Conservation (phyloP, 2,888 invertebrate species). For the Odontocerum albicorne region DNA sequence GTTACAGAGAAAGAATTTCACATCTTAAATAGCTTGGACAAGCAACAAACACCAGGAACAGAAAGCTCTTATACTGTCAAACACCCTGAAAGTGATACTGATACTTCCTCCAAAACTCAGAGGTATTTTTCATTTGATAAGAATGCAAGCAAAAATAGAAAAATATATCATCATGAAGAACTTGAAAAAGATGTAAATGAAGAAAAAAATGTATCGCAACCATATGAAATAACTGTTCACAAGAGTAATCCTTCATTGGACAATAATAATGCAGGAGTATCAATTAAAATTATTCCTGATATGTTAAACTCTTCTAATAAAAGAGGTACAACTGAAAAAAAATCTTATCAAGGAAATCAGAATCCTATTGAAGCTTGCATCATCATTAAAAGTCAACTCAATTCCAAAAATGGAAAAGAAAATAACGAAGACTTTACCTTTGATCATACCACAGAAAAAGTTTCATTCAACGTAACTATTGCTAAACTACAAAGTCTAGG, state of each 20-base stretch:
- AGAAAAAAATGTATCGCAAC: constrained; percentile 5
- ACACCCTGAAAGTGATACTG: constrained; percentile 30
- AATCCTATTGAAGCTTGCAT: constrained; percentile 29
- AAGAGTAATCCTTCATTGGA: constrained; percentile 5
- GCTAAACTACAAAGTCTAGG: constrained; percentile 33
- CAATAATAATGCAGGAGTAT: constrained; percentile 12
- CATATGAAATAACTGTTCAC: constrained; percentile 28
- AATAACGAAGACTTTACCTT: constrained; percentile 13
- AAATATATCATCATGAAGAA: not conserved
- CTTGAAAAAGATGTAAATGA: constrained; percentile 5
- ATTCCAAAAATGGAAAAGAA: not conserved
- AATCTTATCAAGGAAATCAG: not conserved
- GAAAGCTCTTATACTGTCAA: constrained; percentile 23
- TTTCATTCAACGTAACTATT: constrained; percentile 23
- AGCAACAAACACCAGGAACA: not conserved
- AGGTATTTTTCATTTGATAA: not conserved
- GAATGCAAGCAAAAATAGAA: not conserved
- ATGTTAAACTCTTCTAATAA: not conserved
- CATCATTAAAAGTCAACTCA: constrained; percentile 30
- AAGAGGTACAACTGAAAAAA: not conserved
- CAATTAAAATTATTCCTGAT: constrained; percentile 20
- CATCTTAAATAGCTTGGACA: not conserved
- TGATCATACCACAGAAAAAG: constrained; percentile 16
- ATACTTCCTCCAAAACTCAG: constrained; percentile 8
- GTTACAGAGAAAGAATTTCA: constrained; percentile 8